Percentiles rank a stretch among this genome's conserved stretches.
Evolutionary conservation across 2,888 invertebrate genomes (phyloP).

Genomic region (Athalia rosae): DNA sequence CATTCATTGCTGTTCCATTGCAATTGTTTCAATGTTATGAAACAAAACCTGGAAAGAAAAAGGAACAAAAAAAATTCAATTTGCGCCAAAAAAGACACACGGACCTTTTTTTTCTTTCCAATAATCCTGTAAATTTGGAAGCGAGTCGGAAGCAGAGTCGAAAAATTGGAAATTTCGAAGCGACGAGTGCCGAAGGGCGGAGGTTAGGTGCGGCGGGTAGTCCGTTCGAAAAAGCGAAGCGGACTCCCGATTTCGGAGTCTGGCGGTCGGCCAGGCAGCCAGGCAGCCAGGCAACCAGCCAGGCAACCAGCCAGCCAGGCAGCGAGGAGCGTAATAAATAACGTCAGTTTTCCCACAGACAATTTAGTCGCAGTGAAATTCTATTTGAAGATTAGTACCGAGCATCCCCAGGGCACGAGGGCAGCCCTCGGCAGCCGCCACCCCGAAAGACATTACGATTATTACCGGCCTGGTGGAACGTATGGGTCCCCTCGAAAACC

Average conservation of each 20-base stretch:
- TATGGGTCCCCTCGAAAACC: constrained; percentile 36
- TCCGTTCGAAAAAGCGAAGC: constrained; percentile 34
- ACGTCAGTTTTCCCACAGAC: constrained; percentile 57
- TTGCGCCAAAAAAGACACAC: too few species aligned
- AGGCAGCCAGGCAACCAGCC: too few species aligned
- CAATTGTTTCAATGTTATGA: too few species aligned
- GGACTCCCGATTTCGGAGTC: constrained; percentile 29
- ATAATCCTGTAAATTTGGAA: too few species aligned
- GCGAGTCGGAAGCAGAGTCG: too few species aligned
- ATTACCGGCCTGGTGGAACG: constrained; percentile 63
- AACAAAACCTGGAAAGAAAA: too few species aligned
- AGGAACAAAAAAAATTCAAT: too few species aligned
- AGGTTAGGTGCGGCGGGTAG: too few species aligned
- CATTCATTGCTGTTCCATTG: too few species aligned
- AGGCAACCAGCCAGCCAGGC: too few species aligned
- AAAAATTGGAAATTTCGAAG: too few species aligned
- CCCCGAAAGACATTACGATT: constrained; percentile 72
- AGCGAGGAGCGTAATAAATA: constrained; percentile 35
- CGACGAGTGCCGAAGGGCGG: constrained; percentile 27
- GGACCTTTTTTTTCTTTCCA: too few species aligned
- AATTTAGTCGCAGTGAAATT: constrained; percentile 64
- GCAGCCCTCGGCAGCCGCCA: constrained; percentile 45
- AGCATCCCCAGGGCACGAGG: constrained; percentile 43
- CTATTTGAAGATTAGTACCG: constrained; percentile 61
- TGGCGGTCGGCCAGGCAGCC: constrained; percentile 3